Percentiles rank a stretch among this genome's conserved stretches.
Conservation (phyloP, 2,797 vertebrate genomes). For the Enteromius afrohamiltoni region DNA sequence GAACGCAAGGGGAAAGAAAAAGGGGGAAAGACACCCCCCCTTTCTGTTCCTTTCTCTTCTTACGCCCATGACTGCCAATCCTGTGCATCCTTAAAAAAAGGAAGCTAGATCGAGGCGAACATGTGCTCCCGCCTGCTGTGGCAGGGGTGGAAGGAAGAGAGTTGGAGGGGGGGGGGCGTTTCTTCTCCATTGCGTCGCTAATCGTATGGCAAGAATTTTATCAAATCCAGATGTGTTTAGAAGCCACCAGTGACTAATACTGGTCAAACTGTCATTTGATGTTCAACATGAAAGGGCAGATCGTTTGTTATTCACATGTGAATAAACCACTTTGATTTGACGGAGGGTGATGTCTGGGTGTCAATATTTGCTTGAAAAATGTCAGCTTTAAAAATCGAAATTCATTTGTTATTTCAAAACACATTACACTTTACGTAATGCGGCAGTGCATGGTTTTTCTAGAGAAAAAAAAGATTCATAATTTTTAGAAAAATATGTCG, state of each 20-base stretch:
- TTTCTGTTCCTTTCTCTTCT: background rate
- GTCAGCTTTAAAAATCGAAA: background rate
- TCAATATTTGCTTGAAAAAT: background rate
- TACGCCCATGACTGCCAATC: slow-evolving; percentile 56
- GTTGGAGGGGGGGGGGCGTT: background rate
- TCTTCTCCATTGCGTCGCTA: slow-evolving; percentile 11
- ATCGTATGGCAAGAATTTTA: slow-evolving; percentile 39
- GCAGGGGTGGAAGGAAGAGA: slow-evolving; percentile 57
- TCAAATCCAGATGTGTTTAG: slow-evolving; percentile 42
- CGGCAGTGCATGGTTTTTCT: background rate
- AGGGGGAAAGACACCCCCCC: slow-evolving; percentile 56
- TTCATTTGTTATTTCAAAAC: background rate
- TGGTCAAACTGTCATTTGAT: slow-evolving; percentile 34
- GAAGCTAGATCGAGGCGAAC: slow-evolving; percentile 65
- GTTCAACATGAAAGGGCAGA: slow-evolving; percentile 30
- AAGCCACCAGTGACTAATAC: slow-evolving; percentile 33
- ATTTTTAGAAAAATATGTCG: background rate
- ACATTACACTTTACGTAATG: background rate
- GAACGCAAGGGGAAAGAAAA: slow-evolving; percentile 81
- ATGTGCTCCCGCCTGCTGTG: slow-evolving; percentile 63
- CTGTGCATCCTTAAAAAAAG: slow-evolving; percentile 57
- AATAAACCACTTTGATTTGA: background rate
- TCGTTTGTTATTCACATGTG: slow-evolving; percentile 29
- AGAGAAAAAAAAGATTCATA: background rate
- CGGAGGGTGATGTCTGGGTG: background rate